phyloP scores from a whole-genome alignment of 2,888 invertebrate genomes.

The Agrotis exclamationis region DNA sequence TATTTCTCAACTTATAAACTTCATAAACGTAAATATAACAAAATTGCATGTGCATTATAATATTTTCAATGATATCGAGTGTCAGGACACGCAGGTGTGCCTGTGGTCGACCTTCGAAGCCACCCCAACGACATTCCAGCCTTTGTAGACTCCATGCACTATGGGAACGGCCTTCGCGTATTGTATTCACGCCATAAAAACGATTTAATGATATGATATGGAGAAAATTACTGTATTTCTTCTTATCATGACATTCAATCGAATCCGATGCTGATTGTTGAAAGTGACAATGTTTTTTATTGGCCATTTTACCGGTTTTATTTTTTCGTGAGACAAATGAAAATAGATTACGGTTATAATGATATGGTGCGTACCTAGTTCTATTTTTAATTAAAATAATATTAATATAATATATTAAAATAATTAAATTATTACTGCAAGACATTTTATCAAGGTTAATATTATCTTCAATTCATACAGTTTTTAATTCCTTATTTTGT shows the following conservation, averaged over 20 bases:
- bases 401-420: too few species aligned
- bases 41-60: conserved; percentile 56
- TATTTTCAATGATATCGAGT: conserved; percentile 56
- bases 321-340: too few species aligned
- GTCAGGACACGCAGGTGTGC: conserved; percentile 51
- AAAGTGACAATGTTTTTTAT: not conserved
- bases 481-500: not conserved
- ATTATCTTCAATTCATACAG: too few species aligned
- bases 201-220: conserved; percentile 19
- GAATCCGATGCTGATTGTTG: conserved; percentile 3
- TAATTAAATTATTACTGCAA: too few species aligned
- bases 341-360: too few species aligned
- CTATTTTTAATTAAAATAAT: too few species aligned
- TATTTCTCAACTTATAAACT: conserved; percentile 21
- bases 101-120: conserved; percentile 66
- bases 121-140: conserved; percentile 71
- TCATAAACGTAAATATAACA: conserved; percentile 47
- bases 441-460: too few species aligned
- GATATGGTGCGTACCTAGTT: not conserved
- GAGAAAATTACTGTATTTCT: conserved; percentile 2
- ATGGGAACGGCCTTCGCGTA: conserved; percentile 44
- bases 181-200: conserved; percentile 18
- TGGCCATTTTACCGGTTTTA: too few species aligned
- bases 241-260: not conserved
- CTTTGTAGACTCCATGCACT: conserved; percentile 49